Evolutionary conservation across 64 coral and sea anemone species (phyloP).

Genomic region (Porites lutea): DNA sequence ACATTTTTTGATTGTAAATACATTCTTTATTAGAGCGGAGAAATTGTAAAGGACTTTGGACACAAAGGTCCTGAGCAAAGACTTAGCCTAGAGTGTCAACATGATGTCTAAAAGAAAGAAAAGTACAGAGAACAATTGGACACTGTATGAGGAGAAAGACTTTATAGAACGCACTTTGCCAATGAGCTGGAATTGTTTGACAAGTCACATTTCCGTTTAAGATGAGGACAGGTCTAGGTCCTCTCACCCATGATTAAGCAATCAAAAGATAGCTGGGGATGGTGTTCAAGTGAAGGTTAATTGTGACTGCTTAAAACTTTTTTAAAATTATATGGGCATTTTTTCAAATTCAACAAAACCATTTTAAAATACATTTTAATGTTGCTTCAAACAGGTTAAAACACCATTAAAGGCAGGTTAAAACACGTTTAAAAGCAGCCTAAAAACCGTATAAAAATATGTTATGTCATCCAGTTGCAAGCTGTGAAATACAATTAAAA

Average conservation of each 20-base stretch:
- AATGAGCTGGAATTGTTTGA: conserved; percentile 27
- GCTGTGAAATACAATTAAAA: too few relatives aligned
- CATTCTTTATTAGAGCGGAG: background rate
- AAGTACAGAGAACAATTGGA: conserved; percentile 27
- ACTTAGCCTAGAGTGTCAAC: conserved; percentile 32
- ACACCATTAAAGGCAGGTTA: too few relatives aligned
- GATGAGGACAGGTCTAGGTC: conserved; percentile 37
- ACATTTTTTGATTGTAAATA: too few relatives aligned
- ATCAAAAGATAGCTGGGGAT: background rate
- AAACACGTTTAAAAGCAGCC: too few relatives aligned
- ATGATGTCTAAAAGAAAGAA: conserved; percentile 28
- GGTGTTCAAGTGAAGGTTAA: too few relatives aligned
- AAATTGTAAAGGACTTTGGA: conserved; percentile 4
- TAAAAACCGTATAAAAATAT: too few relatives aligned
- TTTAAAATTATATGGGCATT: too few relatives aligned
- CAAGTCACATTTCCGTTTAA: conserved; percentile 23
- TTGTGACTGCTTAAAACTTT: too few relatives aligned
- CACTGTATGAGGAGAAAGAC: conserved; percentile 34
- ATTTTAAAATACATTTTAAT: too few relatives aligned
- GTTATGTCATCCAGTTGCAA: too few relatives aligned
- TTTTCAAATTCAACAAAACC: too few relatives aligned
- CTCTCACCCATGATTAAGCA: conserved; percentile 27
- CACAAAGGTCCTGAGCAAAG: conserved; percentile 33
- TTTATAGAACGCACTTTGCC: conserved; percentile 28
- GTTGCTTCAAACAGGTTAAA: too few relatives aligned